Evolutionary conservation across 2,113 vertebrate genomes (phyloP), one percentile per base, ranked within the genome.

Genomic region (Glaucidium brasilianum): DNA sequence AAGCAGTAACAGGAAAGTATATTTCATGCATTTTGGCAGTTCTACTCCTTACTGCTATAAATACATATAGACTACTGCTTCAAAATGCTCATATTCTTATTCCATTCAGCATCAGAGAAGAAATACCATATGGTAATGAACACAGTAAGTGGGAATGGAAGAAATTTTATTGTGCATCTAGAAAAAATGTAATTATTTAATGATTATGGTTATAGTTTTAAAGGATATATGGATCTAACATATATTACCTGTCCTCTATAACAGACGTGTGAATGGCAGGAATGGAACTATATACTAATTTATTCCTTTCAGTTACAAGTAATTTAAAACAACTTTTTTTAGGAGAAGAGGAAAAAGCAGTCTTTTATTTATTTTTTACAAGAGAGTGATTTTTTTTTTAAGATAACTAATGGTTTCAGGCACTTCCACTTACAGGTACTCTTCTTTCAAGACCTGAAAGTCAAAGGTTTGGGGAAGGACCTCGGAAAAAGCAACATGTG

Each of bases 181-280:
- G 53, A 87, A 45, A 92, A 89, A 96, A 91, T 85, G 53, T 34
- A 95, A 93, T 85, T 93, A 83, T 95, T 92, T 88, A 68, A 85
- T 89, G 0, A 82, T 89, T 85, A 79, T 32, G 37, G 37, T 66
- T 1, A 1, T 19, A 39, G 32, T 78, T 81, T 91, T 77, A 67
- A 49, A 84, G 53, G 71, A 73, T 67, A 58, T 52, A 69, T 21
- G 86, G 85, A 75, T 67, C 41, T 71, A 43, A 88, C 77, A 30
- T 90, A 39, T 71, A 93, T 85, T 94, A 81, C 53, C 56, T 88
- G 41, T 41, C 91, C 50, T 75, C 25, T 81, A 90, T 47, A 86
- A 50, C 59, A 74, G 19, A 41, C 26, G 8, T 1, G 0, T 87
- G 91, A 94, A 60, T 10, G 35, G n/a, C n/a, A 78, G 58, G 52